Conservation (phyloP, 2,113 vertebrate genomes). For the Cnemophilus loriae region DNA sequence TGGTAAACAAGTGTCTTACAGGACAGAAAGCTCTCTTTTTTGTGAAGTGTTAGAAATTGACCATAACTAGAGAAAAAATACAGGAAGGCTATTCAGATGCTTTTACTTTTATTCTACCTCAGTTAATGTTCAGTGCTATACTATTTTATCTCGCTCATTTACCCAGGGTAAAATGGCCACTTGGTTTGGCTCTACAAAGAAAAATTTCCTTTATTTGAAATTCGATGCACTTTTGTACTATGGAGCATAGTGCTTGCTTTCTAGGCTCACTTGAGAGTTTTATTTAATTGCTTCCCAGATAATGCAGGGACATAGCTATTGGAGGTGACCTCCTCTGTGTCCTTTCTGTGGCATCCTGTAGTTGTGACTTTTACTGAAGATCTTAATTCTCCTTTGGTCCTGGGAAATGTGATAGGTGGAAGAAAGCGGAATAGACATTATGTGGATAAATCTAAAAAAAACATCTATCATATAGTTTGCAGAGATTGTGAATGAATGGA, state of each 20-base stretch:
- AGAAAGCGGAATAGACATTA: neutral
- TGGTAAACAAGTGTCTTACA: neutral
- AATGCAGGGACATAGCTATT: neutral
- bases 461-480: neutral
- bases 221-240: neutral
- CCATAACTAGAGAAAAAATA: neutral
- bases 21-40: neutral
- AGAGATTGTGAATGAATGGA: neutral
- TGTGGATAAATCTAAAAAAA: slow-evolving; percentile 2
- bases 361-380: neutral
- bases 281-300: neutral
- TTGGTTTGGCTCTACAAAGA: neutral
- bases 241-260: neutral
- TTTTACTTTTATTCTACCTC: neutral
- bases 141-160: neutral
- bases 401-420: neutral
- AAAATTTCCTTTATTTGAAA: neutral
- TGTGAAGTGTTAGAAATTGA: neutral
- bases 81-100: neutral
- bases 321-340: neutral
- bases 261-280: neutral
- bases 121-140: neutral
- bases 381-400: neutral
- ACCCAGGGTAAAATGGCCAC: neutral
- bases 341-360: neutral